Evolutionary conservation across 2,113 vertebrate species (phyloP), one percentile per base, ranked within the genome.

Genomic region (Toxotes jaculatrix): DNA sequence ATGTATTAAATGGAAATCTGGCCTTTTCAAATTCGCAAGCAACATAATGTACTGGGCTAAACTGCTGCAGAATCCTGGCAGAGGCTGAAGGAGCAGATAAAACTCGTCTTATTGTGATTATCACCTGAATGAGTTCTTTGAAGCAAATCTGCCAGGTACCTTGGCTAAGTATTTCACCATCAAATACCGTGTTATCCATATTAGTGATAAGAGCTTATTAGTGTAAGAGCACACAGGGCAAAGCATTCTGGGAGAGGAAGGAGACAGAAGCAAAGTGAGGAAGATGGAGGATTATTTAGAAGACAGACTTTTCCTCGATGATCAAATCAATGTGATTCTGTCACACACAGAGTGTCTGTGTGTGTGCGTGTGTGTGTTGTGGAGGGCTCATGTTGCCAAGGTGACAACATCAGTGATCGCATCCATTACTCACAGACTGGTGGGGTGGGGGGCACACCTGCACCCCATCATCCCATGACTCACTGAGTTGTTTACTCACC

Each of bases 141-240:
- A 79, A 77, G 66, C 66, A 69, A 77, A 83, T 78, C 73, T 77
- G 67, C 68, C 82, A 56, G 69, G 31, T 51, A 64, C 75, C 74
- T 80, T n/a, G 64, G 79, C 71, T 70, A 60, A 83, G 77, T 21
- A 53, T 74, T 77, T 80, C 73, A n/a, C 56, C 59, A 31, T 56
- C 76, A 68, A 59, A 74, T 65, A 5, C 31, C 51, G 47, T 72
- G 80, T 69, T 81, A 64, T 79, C 77, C 71, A 69, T 76, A 61
- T 62, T 47, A 34, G 73, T 36, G 84, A 88, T 79, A 82, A 86
- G 70, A 79, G 77, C 62, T 79, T 86, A 86, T 86, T 90, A 80
- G 73, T 77, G 63, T 77, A 53, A 77, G 59, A 43, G 13, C 56
- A 65, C 31, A 40, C 14, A 23, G 66, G 47, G 59, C 49, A 57